Base-by-base conservation (phyloP, 2,113 vertebrate genomes). In the Neolamprologus devosi region DNA sequence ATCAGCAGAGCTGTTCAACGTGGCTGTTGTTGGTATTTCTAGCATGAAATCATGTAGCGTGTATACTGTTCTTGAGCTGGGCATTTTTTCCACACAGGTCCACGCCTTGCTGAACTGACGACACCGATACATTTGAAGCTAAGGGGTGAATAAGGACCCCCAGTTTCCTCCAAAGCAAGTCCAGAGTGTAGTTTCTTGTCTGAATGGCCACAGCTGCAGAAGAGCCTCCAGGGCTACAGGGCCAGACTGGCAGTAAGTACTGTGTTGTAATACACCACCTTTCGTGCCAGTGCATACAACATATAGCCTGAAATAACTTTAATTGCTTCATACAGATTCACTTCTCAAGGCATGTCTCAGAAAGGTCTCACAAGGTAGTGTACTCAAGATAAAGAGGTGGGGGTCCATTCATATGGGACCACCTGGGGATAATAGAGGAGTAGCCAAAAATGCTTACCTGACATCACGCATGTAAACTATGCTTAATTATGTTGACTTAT, bases 171-270 rank as follows among this genome's bases (percentile, higher is more conserved):
- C 23, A 8, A 55, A 9, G 8, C 55, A 19, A 55, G 82, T 60
- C 33, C n/a, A 45, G 19, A 63, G 65, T 23, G 37, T 6, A 35
- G 79, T 53, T 58, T 82, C 23, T 55, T 45, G 53, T 89, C 85
- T 93, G 93, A 90, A 95, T 96, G 95, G 95, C 95, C 91, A 94
- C 95, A 93, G 94, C 95, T 79, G 88, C 93, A 53, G 92, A 95
- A 85, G 94, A 94, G 54, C 89, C 93, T 40, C 89, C 93, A 7
- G 94, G 91, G 87, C 90, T 93, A 47, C 91, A 89, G 83, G 88
- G 83, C 80, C 57, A 84, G 11, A 45, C 90, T 83, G 88, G 87
- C 21, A 92, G 94, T 95, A 91, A 95, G 94, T 91, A 82, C 30
- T 51, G 1, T 37, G 23, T 82, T 65, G 8, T 58, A 81, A 78